Base-by-base conservation (phyloP, 35 echinoderm and acorn worm genomes). In the Diadema setosum region DNA sequence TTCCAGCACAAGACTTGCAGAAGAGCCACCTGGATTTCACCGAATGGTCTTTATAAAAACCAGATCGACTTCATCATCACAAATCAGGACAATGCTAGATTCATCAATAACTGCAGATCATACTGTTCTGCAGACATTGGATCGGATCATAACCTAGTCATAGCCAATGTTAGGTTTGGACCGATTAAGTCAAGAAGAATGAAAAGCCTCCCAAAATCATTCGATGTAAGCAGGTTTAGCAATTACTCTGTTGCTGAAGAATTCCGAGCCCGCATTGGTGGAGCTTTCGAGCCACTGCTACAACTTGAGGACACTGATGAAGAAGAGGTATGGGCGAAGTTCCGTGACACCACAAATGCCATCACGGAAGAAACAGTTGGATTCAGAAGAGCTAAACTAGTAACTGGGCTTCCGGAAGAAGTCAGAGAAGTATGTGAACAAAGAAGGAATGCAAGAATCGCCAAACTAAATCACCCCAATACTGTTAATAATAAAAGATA, bases 61-160 rank as follows among this genome's bases (percentile, higher is more conserved):
- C 61, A 67, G 27, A 67, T 67, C 12, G 61, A 67, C 61, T 67
- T 67, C n/a, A 52, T 52, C n/a, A 52, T 52, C n/a, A 67, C 24
- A 23, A 20, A 25, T 11, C 65, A 32, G 16, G 5, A 83, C 29
- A n/a, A 83, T 49, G 1, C 32, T 6, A 52, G 27, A 37, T 35
- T 2, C 4, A 35, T 84, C 9, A 27, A 45, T 7, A 61, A 61
- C 50, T 59, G 82, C 12, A 55, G 52, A 58, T 18, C 82, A 35
- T 84, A 59, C 49, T 84, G 55, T 42, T 84, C 82, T 37, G 82
- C 82, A 59, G 82, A 84, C 29, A 42, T 84, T 61, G 82, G 82
- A 32, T 63, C 82, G 2, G 52, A 84, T 36, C 57, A 34, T 57
- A 59, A 43, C 31, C 82, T 84, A 14, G 82, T 84, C 5, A 36